These are phyloP conservation scores for Amyelois transitella DNA, from an alignment of 1,140 invertebrate genomes.

Conservation along the genomic window DNA sequence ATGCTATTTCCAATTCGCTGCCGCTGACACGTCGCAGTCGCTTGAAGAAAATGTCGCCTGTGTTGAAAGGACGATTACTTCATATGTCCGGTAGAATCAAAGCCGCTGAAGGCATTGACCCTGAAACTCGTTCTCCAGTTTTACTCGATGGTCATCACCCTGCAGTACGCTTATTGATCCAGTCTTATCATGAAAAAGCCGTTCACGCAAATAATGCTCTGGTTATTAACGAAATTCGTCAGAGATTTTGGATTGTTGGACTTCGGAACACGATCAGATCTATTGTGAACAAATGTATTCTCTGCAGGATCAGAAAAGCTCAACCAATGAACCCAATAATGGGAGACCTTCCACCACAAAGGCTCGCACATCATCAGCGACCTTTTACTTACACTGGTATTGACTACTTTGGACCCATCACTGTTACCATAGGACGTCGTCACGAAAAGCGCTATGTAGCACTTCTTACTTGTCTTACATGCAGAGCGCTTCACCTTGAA, in stretches of 20 bases:
- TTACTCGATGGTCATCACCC: neutral
- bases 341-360: conserved; percentile 7
- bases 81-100: neutral
- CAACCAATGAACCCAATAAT: conserved; percentile 4
- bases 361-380: conserved; percentile 11
- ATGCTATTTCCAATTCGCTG: neutral
- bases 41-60: neutral
- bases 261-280: neutral
- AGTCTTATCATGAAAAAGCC: neutral
- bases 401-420: conserved; percentile 31
- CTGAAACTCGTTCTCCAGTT: neutral
- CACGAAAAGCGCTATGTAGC: neutral
- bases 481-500: conserved; percentile 22
- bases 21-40: neutral
- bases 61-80: no score
- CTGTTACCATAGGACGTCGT: neutral
- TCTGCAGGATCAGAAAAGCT: neutral
- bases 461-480: conserved; percentile 32
- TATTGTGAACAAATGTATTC: neutral
- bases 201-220: conserved; percentile 3
- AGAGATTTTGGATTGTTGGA: neutral
- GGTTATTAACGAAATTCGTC: conserved; percentile 7
- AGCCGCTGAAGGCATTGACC: neutral
- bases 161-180: conserved; percentile 1
- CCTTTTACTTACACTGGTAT: conserved; percentile 17